phyloP scores from a whole-genome alignment of 92 coral and sea anemone genomes.

The Chrysogorgia sp. region DNA sequence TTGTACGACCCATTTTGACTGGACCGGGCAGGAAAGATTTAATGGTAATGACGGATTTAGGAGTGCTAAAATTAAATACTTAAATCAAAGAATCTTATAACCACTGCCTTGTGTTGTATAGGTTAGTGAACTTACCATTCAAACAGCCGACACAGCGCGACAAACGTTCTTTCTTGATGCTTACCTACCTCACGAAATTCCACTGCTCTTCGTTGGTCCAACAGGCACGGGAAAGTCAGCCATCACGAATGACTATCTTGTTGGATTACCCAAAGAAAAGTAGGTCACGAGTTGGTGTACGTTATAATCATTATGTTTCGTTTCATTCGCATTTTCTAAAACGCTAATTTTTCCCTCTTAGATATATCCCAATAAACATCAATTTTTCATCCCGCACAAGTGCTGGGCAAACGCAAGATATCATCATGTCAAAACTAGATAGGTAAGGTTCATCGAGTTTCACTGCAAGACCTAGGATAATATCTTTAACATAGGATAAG shows the following conservation, averaged over 20 bases:
- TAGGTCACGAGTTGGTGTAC: slow-evolving; percentile 36
- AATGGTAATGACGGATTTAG: too few species aligned
- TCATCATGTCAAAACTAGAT: slow-evolving; percentile 98
- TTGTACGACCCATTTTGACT: too few species aligned
- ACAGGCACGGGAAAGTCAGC: slow-evolving; percentile 99
- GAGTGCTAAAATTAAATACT: too few species aligned
- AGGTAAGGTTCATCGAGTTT: slow-evolving; percentile 56
- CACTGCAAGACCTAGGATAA: too few species aligned
- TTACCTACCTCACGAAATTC: slow-evolving; percentile 81
- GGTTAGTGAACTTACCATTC: slow-evolving; percentile 96
- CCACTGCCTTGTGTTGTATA: slow-evolving; percentile 17
- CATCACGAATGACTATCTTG: slow-evolving; percentile 82
- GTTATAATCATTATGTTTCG: not conserved
- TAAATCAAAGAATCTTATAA: too few species aligned
- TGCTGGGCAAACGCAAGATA: slow-evolving; percentile 95
- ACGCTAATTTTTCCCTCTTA: slow-evolving; percentile 19
- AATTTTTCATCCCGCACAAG: slow-evolving; percentile 98
- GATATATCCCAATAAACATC: slow-evolving; percentile 91
- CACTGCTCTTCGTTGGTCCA: slow-evolving; percentile 90
- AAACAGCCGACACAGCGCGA: slow-evolving; percentile 94
- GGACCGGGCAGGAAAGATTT: too few species aligned
- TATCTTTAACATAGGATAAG: too few species aligned
- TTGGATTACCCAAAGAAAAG: slow-evolving; percentile 89
- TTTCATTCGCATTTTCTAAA: not conserved
- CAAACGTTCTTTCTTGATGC: slow-evolving; percentile 89